Evolutionary conservation across 2,113 vertebrate species (phyloP), one percentile per base, ranked within the genome.

Genomic region (Anser brachyrhynchus): DNA sequence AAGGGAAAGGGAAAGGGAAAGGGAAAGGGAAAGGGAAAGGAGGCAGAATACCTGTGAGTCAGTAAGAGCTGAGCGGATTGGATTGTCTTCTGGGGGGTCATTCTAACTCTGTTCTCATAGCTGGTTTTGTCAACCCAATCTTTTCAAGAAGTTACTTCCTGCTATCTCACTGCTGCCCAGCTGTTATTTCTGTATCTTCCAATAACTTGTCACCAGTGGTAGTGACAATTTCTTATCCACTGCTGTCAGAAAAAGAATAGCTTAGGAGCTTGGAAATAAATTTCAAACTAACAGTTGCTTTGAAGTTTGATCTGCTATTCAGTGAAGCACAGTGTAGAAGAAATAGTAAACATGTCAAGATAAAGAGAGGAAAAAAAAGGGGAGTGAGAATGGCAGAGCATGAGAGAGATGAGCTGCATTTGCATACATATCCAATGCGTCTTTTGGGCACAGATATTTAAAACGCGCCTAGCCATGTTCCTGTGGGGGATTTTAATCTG

Each of bases 301-400:
- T 97, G 96, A 96, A 96, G 97, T 97, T 96, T 92, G 92, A 96
- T 97, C 93, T 92, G 90, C 93, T 93, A 78, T 94, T 96, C 94
- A 72, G 52, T 46, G 81, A 55, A 94, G 84, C 71, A 90, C 55
- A 89, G 58, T 67, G 86, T 55, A 89, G 83, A 66, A 89, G 93
- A 95, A 97, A 92, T 69, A 87, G 95, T 84, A 93, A 96, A 94
- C 69, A 73, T 92, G 89, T 89, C 95, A 91, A 91, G 92, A 97
- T 96, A 94, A 96, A 95, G 64, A 51, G 49, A 89, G 69, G 81
- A 44, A 81, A 93, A 95, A 75, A 84, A 49, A 49, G 49, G 39
- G 35, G 57, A 91, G 74, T 57, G 90, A 70, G 93, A 65, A 39
- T 73, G 58, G 80, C 51, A 76, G 44, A 79, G 90, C 54, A 46